phyloP scores from a whole-genome alignment of 2,888 invertebrate species.

The Scaptomyza flava region DNA sequence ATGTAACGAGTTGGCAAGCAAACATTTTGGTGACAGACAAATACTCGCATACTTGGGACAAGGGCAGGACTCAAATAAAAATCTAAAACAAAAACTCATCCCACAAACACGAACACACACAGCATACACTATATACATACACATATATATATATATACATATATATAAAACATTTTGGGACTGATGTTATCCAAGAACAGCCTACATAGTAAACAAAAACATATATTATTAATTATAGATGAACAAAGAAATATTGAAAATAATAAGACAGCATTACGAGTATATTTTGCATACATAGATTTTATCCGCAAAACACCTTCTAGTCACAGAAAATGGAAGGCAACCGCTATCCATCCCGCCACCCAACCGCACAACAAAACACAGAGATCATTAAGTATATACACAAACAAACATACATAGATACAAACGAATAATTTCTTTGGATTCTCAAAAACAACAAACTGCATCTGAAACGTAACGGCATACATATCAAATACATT shows the following conservation, averaged over 20 bases:
- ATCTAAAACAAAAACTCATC: conserved; percentile 19
- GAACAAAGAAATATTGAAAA: conserved; percentile 16
- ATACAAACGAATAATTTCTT: conserved; percentile 15
- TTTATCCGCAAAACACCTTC: conserved; percentile 27
- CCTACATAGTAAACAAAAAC: conserved; percentile 28
- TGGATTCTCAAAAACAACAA: conserved; percentile 2
- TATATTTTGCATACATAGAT: conserved; percentile 59
- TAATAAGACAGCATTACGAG: conserved; percentile 46
- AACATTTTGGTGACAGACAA: conserved; percentile 68
- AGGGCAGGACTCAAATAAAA: conserved; percentile 43
- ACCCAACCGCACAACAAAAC: not conserved
- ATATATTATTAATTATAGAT: conserved; percentile 58
- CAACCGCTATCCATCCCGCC: not conserved
- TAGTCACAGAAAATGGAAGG: conserved; percentile 13
- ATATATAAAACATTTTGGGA: conserved; percentile 44
- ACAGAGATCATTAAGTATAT: conserved; percentile 6
- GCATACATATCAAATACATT: conserved; percentile 81
- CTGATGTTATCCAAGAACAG: conserved; percentile 54
- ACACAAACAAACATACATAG: conserved; percentile 7
- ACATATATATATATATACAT: conserved; percentile 27
- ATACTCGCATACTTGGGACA: conserved; percentile 74
- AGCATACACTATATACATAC: conserved; percentile 13
- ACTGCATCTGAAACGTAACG: conserved; percentile 73
- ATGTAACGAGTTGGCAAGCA: conserved; percentile 78
- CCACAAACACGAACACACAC: conserved; percentile 44